A percentile compares a stretch with the other conserved stretches of the same genome.
Conservation (phyloP, 2,113 vertebrate species). For the Paedocypris sp. region DNA sequence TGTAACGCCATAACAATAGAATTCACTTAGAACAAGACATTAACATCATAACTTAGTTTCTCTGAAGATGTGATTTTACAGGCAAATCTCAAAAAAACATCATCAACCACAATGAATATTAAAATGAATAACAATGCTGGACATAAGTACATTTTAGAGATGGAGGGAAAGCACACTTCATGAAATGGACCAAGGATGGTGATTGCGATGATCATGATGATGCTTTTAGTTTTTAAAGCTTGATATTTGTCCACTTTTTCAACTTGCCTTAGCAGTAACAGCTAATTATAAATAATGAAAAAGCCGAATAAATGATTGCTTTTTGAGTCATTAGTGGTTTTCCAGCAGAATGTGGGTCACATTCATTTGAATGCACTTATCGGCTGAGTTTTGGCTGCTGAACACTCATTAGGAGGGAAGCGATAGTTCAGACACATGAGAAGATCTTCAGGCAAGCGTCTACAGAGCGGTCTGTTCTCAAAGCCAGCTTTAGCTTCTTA, state of each 20-base stretch:
- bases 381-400: not conserved
- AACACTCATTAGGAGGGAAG: conserved; percentile 14
- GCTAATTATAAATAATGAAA: conserved; percentile 64
- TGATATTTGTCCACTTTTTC: not conserved
- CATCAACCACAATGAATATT: too few relatives aligned
- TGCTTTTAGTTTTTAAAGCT: not conserved
- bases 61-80: too few relatives aligned
- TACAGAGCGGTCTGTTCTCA: not conserved
- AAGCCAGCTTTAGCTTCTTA: not conserved
- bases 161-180: too few relatives aligned
- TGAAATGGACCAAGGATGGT: too few relatives aligned
- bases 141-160: too few relatives aligned
- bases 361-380: conserved; percentile 44
- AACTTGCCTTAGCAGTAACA: conserved; percentile 27
- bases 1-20: too few relatives aligned
- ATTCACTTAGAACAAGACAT: too few relatives aligned
- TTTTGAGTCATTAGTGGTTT: conserved; percentile 50
- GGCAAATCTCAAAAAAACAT: too few relatives aligned
- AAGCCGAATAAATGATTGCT: conserved; percentile 56
- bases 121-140: too few relatives aligned
- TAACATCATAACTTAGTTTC: too few relatives aligned
- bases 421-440: not conserved
- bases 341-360: conserved; percentile 59
- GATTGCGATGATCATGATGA: not conserved
- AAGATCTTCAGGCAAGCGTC: not conserved